These are phyloP conservation scores for Mycetomoellerius zeteki DNA, from an alignment of 1,140 invertebrate genomes.

Conservation along the genomic window DNA sequence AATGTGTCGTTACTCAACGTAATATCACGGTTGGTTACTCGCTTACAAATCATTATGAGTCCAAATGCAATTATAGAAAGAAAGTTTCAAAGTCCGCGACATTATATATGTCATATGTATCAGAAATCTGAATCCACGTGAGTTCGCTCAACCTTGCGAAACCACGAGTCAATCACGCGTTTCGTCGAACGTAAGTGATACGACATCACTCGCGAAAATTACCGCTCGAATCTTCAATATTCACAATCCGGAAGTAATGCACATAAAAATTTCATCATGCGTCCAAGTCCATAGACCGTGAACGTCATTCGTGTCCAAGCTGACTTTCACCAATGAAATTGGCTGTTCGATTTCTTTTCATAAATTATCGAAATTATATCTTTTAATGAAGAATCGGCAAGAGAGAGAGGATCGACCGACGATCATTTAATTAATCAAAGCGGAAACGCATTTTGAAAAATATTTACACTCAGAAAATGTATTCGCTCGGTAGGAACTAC, in stretches of 20 bases:
- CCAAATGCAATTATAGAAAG: conserved; percentile 24
- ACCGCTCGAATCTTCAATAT: neutral
- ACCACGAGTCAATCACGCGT: neutral
- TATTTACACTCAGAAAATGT: neutral
- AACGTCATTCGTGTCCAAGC: neutral
- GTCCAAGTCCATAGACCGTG: neutral
- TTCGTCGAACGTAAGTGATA: neutral
- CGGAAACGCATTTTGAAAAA: neutral
- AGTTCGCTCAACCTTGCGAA: neutral
- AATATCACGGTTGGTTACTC: conserved; percentile 12
- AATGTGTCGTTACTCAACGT: conserved; percentile 28
- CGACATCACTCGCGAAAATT: neutral
- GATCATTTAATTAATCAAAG: neutral
- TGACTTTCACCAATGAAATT: conserved; percentile 9
- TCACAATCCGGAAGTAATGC: conserved; percentile 14
- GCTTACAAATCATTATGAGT: conserved; percentile 19
- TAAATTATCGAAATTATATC: neutral
- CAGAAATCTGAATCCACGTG: neutral
- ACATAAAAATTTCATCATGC: conserved; percentile 19
- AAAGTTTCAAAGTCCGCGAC: neutral
- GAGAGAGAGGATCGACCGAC: neutral
- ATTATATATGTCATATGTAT: neutral
- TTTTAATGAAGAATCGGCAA: neutral
- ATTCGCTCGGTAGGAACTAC: conserved; percentile 7
- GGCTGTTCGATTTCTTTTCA: neutral